Base-by-base conservation (phyloP, 2,888 invertebrate genomes). In the Zeuzera pyrina region DNA sequence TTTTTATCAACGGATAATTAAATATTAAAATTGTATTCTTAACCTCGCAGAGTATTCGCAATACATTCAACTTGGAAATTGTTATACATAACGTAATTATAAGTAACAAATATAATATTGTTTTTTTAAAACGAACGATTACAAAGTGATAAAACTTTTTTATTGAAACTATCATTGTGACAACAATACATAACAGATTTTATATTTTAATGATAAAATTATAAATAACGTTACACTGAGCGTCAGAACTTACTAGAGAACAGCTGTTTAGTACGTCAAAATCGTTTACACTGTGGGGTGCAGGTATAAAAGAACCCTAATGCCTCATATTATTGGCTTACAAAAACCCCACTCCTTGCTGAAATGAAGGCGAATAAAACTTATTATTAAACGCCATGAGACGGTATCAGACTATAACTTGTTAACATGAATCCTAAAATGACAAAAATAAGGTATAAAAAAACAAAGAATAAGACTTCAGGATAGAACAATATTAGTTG, bases 261-360 rank as follows among this genome's bases (percentile, higher is more conserved):
- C 40, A 39, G 38, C 39, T 33, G 39, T 35, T 33, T 34, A 36
- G 33, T 36, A 36, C 24, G 11, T n/a, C 4, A 10, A n/a, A 16
- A 15, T 29, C 10, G 15, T 15, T 10, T 15, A 29, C 16, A 15
- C 15, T 36, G 33, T 36, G 41, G 62, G 58, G 54, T 41, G 57
- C 74, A 74, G 76, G 73, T 73, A 74, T 19, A 63, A 54, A 53
- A 39, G 42, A 32, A 36, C 56, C 51, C 41, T 31, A 36, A 39
- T 39, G 41, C 41, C 19, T 5, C 8, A 19, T 8, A 7, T 8
- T 19, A 19, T 19, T 19, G 19, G 19, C 5, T 8, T 7, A 19
- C n/a, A n/a, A 19, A 7, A 19, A 7, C 19, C 19, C 19, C 19
- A 19, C 19, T 19, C 19, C 8, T 19, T 19, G 8, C 8, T n/a